Conservation (phyloP, 2,888 invertebrate genomes). For the Pristionchus entomophagus region DNA sequence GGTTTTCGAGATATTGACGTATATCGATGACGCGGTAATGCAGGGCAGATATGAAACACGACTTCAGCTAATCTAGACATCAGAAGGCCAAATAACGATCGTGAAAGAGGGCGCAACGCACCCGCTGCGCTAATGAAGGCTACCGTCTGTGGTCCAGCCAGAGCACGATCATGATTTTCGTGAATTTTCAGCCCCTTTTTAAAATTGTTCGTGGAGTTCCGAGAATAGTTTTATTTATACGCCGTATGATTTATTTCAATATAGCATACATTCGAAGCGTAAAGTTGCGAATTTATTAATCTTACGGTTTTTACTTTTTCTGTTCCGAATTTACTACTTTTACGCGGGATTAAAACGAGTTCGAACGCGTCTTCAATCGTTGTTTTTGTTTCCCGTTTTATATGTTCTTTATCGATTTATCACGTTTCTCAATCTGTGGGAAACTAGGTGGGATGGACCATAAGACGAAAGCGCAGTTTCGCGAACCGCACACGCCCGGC, state of each 20-base stretch:
- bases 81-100: constrained; percentile 19
- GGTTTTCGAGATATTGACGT: not conserved
- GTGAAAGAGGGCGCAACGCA: not conserved
- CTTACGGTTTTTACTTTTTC: not conserved
- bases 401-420: not conserved
- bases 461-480: not conserved
- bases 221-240: too few relatives aligned
- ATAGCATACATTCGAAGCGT: too few relatives aligned
- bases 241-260: too few relatives aligned
- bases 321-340: not conserved
- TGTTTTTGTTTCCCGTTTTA: not conserved
- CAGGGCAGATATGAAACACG: not conserved
- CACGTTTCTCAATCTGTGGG: too few relatives aligned
- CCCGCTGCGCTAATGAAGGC: not conserved
- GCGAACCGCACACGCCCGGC: not conserved
- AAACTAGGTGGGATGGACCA: too few relatives aligned
- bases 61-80: not conserved
- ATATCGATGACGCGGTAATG: not conserved
- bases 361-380: not conserved
- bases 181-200: too few relatives aligned
- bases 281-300: not conserved
- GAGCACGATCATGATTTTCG: too few relatives aligned
- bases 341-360: not conserved
- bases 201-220: too few relatives aligned
- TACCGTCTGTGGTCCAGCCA: not conserved